Base-by-base conservation (phyloP, 2,113 vertebrate genomes). In the Bubalus kerabau region DNA sequence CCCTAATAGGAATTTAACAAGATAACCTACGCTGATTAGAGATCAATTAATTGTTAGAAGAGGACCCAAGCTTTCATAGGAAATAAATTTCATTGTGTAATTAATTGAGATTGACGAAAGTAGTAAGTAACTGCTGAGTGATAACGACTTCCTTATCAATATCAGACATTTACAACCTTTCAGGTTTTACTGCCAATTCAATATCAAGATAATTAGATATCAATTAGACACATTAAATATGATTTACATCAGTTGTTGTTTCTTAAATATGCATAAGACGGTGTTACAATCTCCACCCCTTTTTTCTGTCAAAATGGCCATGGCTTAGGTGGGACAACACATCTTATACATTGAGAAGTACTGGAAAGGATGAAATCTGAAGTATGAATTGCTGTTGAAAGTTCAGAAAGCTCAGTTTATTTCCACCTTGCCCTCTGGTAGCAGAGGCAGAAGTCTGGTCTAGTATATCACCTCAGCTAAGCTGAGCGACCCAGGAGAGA, bases 141-240 rank as follows among this genome's bases (percentile, higher is more conserved):
- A 71, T 62, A 95, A 92, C 1, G 92, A 93, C 83, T 85, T 98
- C 93, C 97, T 57, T 89, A 96, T 97, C 98, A 98, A 94, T 94
- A 97, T 16, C 4, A 97, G 96, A 76, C 89, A 94, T 85, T 92
- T 89, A 90, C 97, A 96, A 82, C 48, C 80, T 96, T 96, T 95
- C 82, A 90, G 83, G 91, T 94, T 97, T 96, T 94, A 95, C 98
- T 97, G 95, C 91, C 91, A 95, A 96, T 80, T 97, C 97, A 97
- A 85, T 96, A 83, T 74, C 71, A 87, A 54, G 46, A 67, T 97
- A 97, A 98, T 97, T 93, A 96, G 80, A 82, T 50, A 60, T 91
- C 90, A 95, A 78, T 97, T 93, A 90, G 91, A 90, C 86, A 95
- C 43, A 32, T 56, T 80, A 87, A 74, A 88, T 94, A 30, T 89